Conservation (phyloP, 2,113 vertebrate species). For the Scatophagus argus region DNA sequence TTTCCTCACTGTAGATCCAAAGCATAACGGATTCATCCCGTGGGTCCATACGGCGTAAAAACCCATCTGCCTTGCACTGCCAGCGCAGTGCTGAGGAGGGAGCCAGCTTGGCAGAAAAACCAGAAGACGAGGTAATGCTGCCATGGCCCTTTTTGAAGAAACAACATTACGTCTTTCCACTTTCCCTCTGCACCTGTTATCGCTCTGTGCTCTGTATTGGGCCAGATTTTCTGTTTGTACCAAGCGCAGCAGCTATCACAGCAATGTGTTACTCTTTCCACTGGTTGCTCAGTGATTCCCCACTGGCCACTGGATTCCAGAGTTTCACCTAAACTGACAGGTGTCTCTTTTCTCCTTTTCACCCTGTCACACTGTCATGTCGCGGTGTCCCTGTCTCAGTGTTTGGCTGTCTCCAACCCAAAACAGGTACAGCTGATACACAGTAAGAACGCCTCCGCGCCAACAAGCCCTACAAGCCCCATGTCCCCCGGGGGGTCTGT, state of each 20-base stretch:
- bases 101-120: slow-evolving; percentile 86
- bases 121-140: slow-evolving; percentile 92
- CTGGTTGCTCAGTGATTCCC: slow-evolving; percentile 10
- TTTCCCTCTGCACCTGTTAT: neutral
- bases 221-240: neutral
- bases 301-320: neutral
- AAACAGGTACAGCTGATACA: slow-evolving; percentile 93
- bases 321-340: slow-evolving; percentile 43
- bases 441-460: slow-evolving; percentile 87
- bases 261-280: neutral
- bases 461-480: slow-evolving; percentile 89
- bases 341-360: slow-evolving; percentile 57
- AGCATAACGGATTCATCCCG: slow-evolving; percentile 97
- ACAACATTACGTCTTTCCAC: neutral
- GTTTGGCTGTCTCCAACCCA: slow-evolving; percentile 76
- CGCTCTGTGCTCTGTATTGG: neutral
- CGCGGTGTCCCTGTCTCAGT: slow-evolving; percentile 75
- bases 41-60: slow-evolving; percentile 96
- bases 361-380: slow-evolving; percentile 45
- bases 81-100: slow-evolving; percentile 88
- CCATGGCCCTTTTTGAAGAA: neutral
- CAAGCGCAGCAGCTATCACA: neutral
- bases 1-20: slow-evolving; percentile 87
- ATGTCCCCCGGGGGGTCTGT: slow-evolving; percentile 86
- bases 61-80: slow-evolving; percentile 82